Conservation (phyloP, 2,888 invertebrate species). For the Phragmatobia fuliginosa region DNA sequence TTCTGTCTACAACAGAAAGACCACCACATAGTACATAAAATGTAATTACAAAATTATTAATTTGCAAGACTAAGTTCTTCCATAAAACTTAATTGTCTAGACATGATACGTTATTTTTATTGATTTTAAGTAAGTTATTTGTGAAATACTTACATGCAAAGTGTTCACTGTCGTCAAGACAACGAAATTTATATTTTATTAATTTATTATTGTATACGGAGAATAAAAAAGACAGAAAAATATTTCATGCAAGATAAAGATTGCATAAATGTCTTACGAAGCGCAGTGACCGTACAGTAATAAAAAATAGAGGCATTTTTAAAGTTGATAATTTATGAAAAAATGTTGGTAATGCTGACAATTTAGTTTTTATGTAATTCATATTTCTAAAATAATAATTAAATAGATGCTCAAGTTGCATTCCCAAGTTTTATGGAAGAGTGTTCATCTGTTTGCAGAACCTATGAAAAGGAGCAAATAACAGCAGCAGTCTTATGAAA, state of each 20-base stretch:
- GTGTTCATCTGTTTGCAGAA: too few relatives aligned
- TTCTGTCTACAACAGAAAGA: too few relatives aligned
- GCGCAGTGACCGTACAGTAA: constrained; percentile 5
- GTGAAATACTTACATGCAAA: not conserved
- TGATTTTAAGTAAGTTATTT: not conserved
- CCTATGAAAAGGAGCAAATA: too few relatives aligned
- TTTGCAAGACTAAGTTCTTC: not conserved
- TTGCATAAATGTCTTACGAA: constrained; percentile 4
- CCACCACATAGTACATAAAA: too few relatives aligned
- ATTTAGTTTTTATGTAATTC: not conserved
- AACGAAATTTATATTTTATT: not conserved
- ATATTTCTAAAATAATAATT: too few relatives aligned
- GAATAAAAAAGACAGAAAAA: not conserved
- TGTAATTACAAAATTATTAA: not conserved
- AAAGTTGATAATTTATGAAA: not conserved
- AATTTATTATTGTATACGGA: not conserved
- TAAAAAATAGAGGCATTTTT: constrained; percentile 3
- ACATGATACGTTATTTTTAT: not conserved
- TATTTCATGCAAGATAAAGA: constrained; percentile 7
- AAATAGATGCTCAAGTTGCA: too few relatives aligned
- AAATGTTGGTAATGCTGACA: not conserved
- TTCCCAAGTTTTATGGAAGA: not conserved
- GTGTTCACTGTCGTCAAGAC: too few relatives aligned
- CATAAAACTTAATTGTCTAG: not conserved
- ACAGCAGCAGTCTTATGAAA: too few relatives aligned